Evolutionary conservation across 2,888 invertebrate species (phyloP), one percentile per base, ranked within the genome.

Genomic region (Pristionchus entomophagus): DNA sequence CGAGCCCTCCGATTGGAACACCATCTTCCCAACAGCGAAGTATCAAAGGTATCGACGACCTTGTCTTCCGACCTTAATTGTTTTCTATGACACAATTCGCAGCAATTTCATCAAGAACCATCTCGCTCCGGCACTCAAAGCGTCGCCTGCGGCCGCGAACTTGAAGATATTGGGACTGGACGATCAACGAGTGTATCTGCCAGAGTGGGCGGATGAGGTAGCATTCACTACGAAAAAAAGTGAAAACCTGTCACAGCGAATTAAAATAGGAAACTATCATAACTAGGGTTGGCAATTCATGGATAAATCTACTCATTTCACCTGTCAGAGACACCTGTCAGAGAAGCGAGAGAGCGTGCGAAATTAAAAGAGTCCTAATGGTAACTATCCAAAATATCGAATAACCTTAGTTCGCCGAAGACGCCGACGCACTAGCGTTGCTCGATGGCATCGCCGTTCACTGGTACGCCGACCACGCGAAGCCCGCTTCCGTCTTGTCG

Each of bases 401-500:
- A n/a, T n/a, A n/a, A n/a, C n/a, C n/a, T n/a, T n/a, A 94, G 94
- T 90, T 94, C 4, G 91, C 93, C 32, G 88, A 89, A 19, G 93
- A 94, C 86, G 78, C 90, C 0, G 88, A 88, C 6, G 94, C 94
- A 0, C 87, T 91, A 0, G 88, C 92, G 78, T 94, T 93, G 89
- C 93, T 97, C 0, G 95, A 96, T 91, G 97, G 97, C 0, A 95
- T 96, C 65, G 96, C 96, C 0, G 94, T 97, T 5, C 97, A 97
- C 94, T 97, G 97, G 96, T 97, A 97, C 93, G 95, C 95, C 86
- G 92, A 94, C 32, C 93, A 96, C 49, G 93, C 95, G 49, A 95
- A 96, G 0, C 93, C 95, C 0, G 90, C 90, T 12, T 77, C 86
- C 10, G 94, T 96, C 49, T 94, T 97, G 22, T 95, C 95, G 22